A percentile compares a stretch with the other conserved stretches of the same genome.
Evolutionary conservation across 2,797 vertebrate genomes (phyloP).

Genomic region (Scomberomorus guttatus): DNA sequence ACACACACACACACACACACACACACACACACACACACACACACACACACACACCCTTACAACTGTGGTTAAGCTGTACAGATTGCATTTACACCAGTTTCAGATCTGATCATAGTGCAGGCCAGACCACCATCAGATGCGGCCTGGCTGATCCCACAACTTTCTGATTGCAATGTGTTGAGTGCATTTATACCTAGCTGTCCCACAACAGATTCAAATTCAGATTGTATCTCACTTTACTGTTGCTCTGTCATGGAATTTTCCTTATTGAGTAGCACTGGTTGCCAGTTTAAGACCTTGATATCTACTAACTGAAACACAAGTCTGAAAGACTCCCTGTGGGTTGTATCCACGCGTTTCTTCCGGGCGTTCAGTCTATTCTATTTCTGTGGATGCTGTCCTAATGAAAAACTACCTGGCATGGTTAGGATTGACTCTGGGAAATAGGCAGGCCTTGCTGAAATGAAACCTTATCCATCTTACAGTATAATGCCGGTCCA

Average conservation of each 20-base stretch:
- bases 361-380: background rate
- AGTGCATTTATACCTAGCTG: too few species aligned
- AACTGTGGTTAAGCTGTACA: too few species aligned
- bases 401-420: background rate
- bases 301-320: constrained; percentile 24
- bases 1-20: too few species aligned
- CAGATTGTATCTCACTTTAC: too few species aligned
- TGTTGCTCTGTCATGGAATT: background rate
- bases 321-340: constrained; percentile 4
- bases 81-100: too few species aligned
- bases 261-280: background rate
- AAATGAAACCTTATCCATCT: constrained; percentile 7
- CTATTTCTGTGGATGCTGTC: constrained; percentile 30
- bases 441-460: background rate
- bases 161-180: too few species aligned
- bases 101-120: too few species aligned
- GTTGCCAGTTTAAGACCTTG: background rate
- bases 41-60: too few species aligned
- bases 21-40: too few species aligned
- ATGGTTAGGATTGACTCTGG: background rate
- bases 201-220: too few species aligned
- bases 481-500: constrained; percentile 2
- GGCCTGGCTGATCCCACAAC: too few species aligned
- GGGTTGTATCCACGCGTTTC: background rate
- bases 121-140: too few species aligned